Base-by-base conservation (phyloP, 2,113 vertebrate genomes). In the Oxyruncus cristatus region DNA sequence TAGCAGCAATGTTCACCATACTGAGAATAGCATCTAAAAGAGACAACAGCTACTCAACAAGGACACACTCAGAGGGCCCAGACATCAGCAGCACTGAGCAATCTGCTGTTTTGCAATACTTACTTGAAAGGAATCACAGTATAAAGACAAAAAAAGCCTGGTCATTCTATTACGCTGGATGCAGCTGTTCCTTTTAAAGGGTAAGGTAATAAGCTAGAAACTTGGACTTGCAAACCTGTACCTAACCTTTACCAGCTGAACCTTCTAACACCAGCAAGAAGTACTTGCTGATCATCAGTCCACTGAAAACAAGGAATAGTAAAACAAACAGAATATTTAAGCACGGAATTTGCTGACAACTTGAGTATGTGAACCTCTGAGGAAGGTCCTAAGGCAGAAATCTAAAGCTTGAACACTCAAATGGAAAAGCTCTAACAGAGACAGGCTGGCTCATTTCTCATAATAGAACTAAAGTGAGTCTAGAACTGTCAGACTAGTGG, bases 1-100 rank as follows among this genome's bases (percentile, higher is more conserved):
- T 99, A 96, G 99, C 99, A 97, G 99, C 99, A 93, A 99, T 99
- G 96, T 99, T 99, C 73, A 99, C 99, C 99, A 99, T 99, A 88
- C 98, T 99, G 42, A 99, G 95, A 97, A 99, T 99, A 81, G 99
- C 99, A 98, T 99, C 99, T 99, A 88, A 91, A 98, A 97, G 75
- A 92, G 96, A 76, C 86, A 85, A 96, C 7, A 80, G 82, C 76
- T 59, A 41, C 82, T 95, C 72, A 96, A 39, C 89, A 41, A 89
- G 14, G 33, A 50, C 13, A 24, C 27, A 49, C 22, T 59, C 72
- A 68, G 35, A 91, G 47, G 46, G 42, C 39, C 28, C 46, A 77
- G 63, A 47, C 9, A 62, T 46, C 1, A 62, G 55, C 11, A 66
- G 27, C 59, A 81, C 24, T 23, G 17, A 56, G 11, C 22, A 41